phyloP scores from a whole-genome alignment of 2,888 invertebrate species.

The Drosophila setosimentum region DNA sequence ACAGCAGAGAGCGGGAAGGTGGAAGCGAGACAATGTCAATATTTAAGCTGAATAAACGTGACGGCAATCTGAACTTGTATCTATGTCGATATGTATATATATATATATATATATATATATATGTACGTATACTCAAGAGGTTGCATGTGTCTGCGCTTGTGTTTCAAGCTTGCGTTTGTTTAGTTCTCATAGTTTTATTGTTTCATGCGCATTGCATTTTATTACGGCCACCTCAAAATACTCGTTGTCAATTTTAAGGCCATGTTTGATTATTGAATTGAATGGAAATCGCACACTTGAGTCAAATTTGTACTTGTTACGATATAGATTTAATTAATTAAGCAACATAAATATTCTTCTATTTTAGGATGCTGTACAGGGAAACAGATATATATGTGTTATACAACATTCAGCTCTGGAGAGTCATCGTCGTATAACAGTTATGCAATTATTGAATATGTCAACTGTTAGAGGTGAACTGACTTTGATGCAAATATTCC shows the following conservation, averaged over 20 bases:
- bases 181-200: conserved; percentile 66
- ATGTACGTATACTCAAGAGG: conserved; percentile 27
- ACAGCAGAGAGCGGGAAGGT: background rate
- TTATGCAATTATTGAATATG: background rate
- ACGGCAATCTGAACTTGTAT: conserved; percentile 64
- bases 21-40: conserved; percentile 55
- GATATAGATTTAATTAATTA: background rate
- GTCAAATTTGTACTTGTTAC: background rate
- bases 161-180: conserved; percentile 36
- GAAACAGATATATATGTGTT: background rate
- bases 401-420: background rate
- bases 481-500: background rate
- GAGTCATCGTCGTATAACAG: background rate
- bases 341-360: background rate
- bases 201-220: conserved; percentile 54
- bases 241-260: conserved; percentile 24
- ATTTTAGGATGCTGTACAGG: background rate
- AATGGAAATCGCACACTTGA: background rate
- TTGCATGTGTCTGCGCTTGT: background rate
- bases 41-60: conserved; percentile 54
- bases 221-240: conserved; percentile 15
- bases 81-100: conserved; percentile 8
- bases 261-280: conserved; percentile 13
- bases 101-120: background rate
- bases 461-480: fast-evolving